These are phyloP conservation scores for Volucella zonaria DNA, from an alignment of 2,888 invertebrate genomes.

Conservation along the genomic window DNA sequence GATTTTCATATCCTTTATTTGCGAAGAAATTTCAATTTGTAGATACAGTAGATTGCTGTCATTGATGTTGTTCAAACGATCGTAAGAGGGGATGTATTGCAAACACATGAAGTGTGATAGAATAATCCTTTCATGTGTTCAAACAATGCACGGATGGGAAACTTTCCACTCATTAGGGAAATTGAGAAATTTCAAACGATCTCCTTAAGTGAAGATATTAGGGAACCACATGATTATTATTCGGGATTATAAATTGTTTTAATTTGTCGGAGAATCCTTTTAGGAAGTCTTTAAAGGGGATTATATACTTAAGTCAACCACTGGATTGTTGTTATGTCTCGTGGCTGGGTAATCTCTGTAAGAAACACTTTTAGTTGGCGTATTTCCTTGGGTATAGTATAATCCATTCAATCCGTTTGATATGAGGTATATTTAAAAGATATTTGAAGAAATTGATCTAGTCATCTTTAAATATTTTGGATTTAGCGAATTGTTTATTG, in stretches of 20 bases:
- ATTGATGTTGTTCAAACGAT: slow-evolving; percentile 50
- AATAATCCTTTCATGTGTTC: slow-evolving; percentile 61
- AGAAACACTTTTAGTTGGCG: background rate
- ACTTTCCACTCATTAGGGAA: slow-evolving; percentile 62
- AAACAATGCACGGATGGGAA: slow-evolving; percentile 46
- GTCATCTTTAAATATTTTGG: background rate
- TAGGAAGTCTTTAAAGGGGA: slow-evolving; percentile 45
- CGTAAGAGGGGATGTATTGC: background rate
- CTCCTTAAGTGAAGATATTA: slow-evolving; percentile 42
- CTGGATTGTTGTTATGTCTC: slow-evolving; percentile 6
- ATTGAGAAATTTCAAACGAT: slow-evolving; percentile 23
- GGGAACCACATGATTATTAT: slow-evolving; percentile 42
- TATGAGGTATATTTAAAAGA: background rate
- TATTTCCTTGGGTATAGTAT: slow-evolving; percentile 8
- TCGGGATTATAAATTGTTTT: slow-evolving; percentile 44
- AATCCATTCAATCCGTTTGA: slow-evolving; percentile 44
- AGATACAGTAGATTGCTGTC: slow-evolving; percentile 26
- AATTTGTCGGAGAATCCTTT: slow-evolving; percentile 35
- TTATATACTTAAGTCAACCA: slow-evolving; percentile 49
- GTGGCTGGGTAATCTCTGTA: slow-evolving; percentile 51
- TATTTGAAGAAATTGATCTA: background rate
- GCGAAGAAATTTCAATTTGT: slow-evolving; percentile 73
- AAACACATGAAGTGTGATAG: slow-evolving; percentile 6
- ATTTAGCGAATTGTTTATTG: slow-evolving; percentile 14
- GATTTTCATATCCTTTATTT: slow-evolving; percentile 66